Base-by-base conservation (phyloP, 2,113 vertebrate species). In the Chaenocephalus aceratus region DNA sequence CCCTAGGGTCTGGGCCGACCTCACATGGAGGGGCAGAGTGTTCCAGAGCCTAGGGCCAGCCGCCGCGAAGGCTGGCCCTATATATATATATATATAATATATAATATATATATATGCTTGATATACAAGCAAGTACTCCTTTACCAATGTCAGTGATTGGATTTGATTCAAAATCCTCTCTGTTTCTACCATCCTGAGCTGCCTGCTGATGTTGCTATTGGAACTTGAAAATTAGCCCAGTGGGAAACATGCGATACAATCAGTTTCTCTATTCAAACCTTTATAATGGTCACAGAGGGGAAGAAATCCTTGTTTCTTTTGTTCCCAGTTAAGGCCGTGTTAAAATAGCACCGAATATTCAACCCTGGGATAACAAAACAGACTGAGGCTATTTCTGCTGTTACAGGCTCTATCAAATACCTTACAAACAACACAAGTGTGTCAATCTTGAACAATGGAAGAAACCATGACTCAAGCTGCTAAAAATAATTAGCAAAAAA, bases 401-500 rank as follows among this genome's bases (percentile, higher is more conserved):
- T 72, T 72, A 65, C 0, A 71, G 69, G 48, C 54, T 68, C 64
- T 65, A 83, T 80, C 64, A 87, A 57, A 45, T 46, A 46, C 73
- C 52, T 75, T 58, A 57, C 26, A 53, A 79, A 49, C 52, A 65
- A 48, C 54, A 45, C 56, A 48, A 58, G 61, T 15, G 56, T 56
- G 82, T 62, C 79, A 62, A 82, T 70, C 54, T 69, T 5, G 70
- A 84, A 91, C 91, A 91, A 90, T 90, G 82, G 74, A 62, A 58
- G 46, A 59, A 74, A 48, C 70, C 52, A 5, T 86, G 83, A 86
- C 66, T 88, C 81, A 84, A 52, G n/a, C 57, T 13, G 65, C 81
- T 89, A 88, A 90, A 86, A 89, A 92, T 90, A 90, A 79, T 73
- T 21, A 30, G 6, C 26, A 67, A 75, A 48, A 72, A 59, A 74